Evolutionary conservation across 2,888 invertebrate genomes (phyloP), one percentile per base, ranked within the genome.

Genomic region (Catocala sponsa): DNA sequence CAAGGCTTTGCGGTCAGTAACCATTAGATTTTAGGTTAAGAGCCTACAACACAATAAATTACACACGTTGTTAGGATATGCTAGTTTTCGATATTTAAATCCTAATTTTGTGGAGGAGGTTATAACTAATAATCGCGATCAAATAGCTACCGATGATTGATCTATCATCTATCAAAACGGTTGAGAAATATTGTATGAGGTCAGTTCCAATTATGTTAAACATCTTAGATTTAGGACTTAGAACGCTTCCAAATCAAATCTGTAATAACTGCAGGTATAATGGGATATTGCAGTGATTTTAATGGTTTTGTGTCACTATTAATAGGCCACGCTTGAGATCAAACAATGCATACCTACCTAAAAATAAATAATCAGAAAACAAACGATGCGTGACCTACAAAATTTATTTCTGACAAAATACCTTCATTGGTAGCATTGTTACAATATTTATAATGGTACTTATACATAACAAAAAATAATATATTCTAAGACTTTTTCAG

Each of bases 1-100:
- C 61, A 55, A 61, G 61, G 51, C 10, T 47, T n/a, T 46, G 25
- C 35, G 44, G 38, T 50, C 11, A 41, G 11, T 6, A 32, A 25
- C 13, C 15, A 47, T 51, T 51, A 72, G 56, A 55, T 46, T 47
- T 63, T 44, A 46, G n/a, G 35, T 57, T 68, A 42, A 59, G n/a
- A 12, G 12, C 11, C 15, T 49, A 12, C 10, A 55, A 46, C 6
- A 13, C 11, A 46, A 15, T 4, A 10, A 46, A 15, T 49, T 13
- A 11, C 12, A 13, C n/a, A 42, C 48, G 47, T 13, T 43, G 11
- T 56, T 48, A 32, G 15, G 41, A 42, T 33, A 42, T 33, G 43
- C 32, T 6, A 42, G 10, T 42, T 48, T 48, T 25, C 15, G 47
- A 7, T 1, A 46, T 46, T 42, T n/a, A 25, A 12, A 32, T 33